Base-by-base conservation (phyloP, 1,140 invertebrate genomes). In the Procambarus clarkii region DNA sequence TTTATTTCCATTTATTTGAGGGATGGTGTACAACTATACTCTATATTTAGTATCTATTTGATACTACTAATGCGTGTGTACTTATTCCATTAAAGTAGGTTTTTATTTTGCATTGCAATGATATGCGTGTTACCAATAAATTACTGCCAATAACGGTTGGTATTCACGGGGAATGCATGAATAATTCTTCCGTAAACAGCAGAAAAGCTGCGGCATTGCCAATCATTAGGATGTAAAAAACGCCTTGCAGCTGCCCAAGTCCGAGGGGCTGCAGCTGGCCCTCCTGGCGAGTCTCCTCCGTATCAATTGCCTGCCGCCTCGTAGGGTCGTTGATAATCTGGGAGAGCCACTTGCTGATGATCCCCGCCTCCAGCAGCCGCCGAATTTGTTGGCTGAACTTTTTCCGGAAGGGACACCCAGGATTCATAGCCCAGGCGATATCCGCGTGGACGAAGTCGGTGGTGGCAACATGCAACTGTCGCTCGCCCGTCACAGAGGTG, bases 391-490 rank as follows among this genome's bases (percentile, higher is more conserved):
- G 34, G 77, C 86, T 91, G 77, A 91, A 91, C n/a, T 74, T 80
- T 9, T 74, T 7, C 2, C 90, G 58, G 60, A 81, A 91, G 15
- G 90, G 90, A 34, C 90, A 91, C 18, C 90, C 90, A 4, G 90
- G 83, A 45, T 86, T 91, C 83, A 82, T 86, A 7, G 90, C 90
- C 90, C 90, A 91, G 44, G 83, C 90, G 58, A 91, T 91, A 60
- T 91, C 90, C 34, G 90, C 86, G 5, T 83, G 90, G 77, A 91
- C 86, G 90, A 91, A 91, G 76, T 91, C 77, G 15, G 50, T 71
- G 45, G 90, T 86, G 58, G 90, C 90, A n/a, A 91, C 83, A 48
- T 91, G 90, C 3, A 91, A 83, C 58, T 91, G 83, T 24, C 54
- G 90, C 44, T 91, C 90, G 13, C 90, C 90, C 15, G 83, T 80